phyloP scores from a whole-genome alignment of 2,888 invertebrate species.

The Nycteola revayana region DNA sequence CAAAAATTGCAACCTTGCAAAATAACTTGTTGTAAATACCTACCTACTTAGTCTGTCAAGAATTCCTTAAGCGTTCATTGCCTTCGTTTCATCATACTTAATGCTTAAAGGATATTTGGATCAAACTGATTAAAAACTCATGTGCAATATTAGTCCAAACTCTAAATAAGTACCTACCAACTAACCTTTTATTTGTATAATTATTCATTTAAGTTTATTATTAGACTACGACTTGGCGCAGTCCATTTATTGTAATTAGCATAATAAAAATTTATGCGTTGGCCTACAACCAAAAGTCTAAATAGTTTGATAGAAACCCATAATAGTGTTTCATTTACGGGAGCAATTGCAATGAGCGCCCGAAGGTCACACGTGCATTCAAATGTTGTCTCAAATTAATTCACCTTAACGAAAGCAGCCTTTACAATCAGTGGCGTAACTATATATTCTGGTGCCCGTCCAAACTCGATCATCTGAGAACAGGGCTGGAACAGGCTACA shows the following conservation, averaged over 20 bases:
- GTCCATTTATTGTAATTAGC: constrained; percentile 29
- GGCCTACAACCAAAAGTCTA: constrained; percentile 48
- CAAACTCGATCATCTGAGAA: no score
- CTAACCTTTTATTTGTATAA: no score
- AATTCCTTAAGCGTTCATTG: constrained; percentile 20
- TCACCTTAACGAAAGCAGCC: not conserved
- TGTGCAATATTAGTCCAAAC: constrained; percentile 1
- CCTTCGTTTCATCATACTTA: constrained; percentile 20
- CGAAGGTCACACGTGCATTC: constrained; percentile 23
- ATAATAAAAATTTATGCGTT: constrained; percentile 50
- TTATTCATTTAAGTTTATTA: constrained; percentile 30
- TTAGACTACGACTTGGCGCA: constrained; percentile 45
- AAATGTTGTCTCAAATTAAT: constrained; percentile 8
- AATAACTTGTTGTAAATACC: constrained; percentile 18
- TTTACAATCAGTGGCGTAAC: no score
- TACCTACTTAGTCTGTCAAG: constrained; percentile 23
- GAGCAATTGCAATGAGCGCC: constrained; percentile 14
- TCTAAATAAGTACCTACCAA: no score
- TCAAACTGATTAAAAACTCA: constrained; percentile 4
- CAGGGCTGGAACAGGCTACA: no score
- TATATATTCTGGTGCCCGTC: no score
- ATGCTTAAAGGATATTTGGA: constrained; percentile 6
- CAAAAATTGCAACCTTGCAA: constrained; percentile 33
- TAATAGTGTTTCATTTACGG: constrained; percentile 26
- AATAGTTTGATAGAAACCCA: constrained; percentile 25